Conservation (phyloP, 2,888 invertebrate genomes). For the Panorpa germanica region DNA sequence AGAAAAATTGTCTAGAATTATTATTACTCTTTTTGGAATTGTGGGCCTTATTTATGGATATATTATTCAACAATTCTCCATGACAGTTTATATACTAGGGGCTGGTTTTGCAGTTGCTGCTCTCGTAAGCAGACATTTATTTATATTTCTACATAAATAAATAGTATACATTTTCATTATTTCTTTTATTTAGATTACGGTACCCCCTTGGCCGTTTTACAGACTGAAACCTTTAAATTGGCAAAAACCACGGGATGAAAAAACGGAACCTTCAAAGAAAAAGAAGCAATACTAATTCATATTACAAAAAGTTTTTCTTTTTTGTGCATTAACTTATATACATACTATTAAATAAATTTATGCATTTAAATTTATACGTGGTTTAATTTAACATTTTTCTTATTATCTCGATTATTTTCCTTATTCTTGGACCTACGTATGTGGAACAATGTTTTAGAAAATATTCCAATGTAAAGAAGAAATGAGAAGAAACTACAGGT, state of each 20-base stretch:
- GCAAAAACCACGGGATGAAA: slow-evolving; percentile 53
- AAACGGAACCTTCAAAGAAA: slow-evolving; percentile 29
- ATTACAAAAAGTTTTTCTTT: no score
- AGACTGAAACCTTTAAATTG: slow-evolving; percentile 72
- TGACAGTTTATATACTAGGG: slow-evolving; percentile 81
- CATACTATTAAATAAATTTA: no score
- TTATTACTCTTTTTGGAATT: slow-evolving; percentile 77
- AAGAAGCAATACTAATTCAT: slow-evolving; percentile 35
- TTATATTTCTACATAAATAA: slow-evolving; percentile 3
- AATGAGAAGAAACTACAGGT: no score
- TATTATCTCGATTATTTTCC: no score
- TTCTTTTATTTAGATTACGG: slow-evolving; percentile 40
- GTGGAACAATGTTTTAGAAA: no score
- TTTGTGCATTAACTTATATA: no score
- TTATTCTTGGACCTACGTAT: no score
- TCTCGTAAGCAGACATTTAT: slow-evolving; percentile 33
- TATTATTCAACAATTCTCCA: slow-evolving; percentile 86
- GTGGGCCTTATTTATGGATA: slow-evolving; percentile 88
- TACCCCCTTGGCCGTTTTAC: slow-evolving; percentile 96
- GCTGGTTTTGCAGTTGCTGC: slow-evolving; percentile 80
- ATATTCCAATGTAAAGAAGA: no score
- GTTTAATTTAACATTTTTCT: no score
- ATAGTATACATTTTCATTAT: slow-evolving; percentile 5
- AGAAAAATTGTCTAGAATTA: slow-evolving; percentile 73
- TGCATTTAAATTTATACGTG: no score